Percentiles rank a stretch among this genome's conserved stretches.
Evolutionary conservation across 2,888 invertebrate genomes (phyloP).

Genomic region (Lycia hirtaria): DNA sequence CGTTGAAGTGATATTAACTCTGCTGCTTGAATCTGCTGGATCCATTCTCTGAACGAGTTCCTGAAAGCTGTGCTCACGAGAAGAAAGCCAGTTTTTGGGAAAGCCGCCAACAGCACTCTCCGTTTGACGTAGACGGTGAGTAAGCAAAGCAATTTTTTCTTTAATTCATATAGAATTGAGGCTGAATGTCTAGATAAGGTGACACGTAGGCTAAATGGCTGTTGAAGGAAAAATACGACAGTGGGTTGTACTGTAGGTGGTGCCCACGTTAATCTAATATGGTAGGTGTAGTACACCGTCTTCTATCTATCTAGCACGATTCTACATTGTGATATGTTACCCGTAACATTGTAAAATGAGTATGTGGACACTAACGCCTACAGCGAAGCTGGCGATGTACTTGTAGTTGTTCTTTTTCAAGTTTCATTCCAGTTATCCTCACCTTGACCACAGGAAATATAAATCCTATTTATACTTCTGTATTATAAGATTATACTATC

Average conservation of each 20-base stretch:
- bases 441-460: slow-evolving; percentile 22
- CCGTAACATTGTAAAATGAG: slow-evolving; percentile 27
- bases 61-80: slow-evolving; percentile 28
- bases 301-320: slow-evolving; percentile 59
- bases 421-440: slow-evolving; percentile 18
- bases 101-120: slow-evolving; percentile 64
- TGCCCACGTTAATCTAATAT: slow-evolving; percentile 76
- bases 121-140: slow-evolving; percentile 74
- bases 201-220: slow-evolving; percentile 72
- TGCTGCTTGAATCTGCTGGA: slow-evolving; percentile 47
- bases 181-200: slow-evolving; percentile 60
- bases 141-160: slow-evolving; percentile 65
- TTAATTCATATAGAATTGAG: slow-evolving; percentile 50
- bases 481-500: slow-evolving; percentile 12
- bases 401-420: slow-evolving; percentile 17
- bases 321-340: slow-evolving; percentile 42
- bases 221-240: slow-evolving; percentile 68
- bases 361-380: slow-evolving; percentile 26
- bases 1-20: slow-evolving; percentile 52
- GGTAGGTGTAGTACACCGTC: slow-evolving; percentile 75
- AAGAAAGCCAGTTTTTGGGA: slow-evolving; percentile 61
- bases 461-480: slow-evolving; percentile 12
- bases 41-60: slow-evolving; percentile 52
- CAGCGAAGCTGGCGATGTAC: slow-evolving; percentile 6
- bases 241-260: slow-evolving; percentile 80